phyloP scores from a whole-genome alignment of 2,113 vertebrate species.

The Seriola rivoliana region DNA sequence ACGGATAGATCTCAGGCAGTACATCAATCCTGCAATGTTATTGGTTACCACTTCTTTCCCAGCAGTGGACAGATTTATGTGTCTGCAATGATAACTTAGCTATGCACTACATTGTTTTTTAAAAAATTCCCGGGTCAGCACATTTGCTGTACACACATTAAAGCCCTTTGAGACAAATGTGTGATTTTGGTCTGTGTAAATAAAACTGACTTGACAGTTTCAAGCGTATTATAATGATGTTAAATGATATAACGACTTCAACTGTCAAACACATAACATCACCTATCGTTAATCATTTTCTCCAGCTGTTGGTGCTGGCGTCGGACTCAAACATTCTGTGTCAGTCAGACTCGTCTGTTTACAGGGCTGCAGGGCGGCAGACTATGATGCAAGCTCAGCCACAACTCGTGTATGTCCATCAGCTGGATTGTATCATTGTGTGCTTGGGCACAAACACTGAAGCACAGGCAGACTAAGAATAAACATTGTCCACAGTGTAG shows the following conservation, averaged over 20 bases:
- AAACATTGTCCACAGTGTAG: not conserved
- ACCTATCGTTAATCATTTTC: not conserved
- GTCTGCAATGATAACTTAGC: not conserved
- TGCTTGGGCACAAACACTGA: constrained; percentile 4
- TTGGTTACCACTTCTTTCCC: constrained; percentile 5
- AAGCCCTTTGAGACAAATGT: not conserved
- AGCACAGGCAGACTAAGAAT: not conserved
- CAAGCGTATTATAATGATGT: not conserved
- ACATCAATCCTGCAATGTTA: constrained; percentile 11
- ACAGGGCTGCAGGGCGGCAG: not conserved
- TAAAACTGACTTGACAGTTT: constrained; percentile 2
- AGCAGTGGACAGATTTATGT: constrained; percentile 8
- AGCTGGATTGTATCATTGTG: not conserved
- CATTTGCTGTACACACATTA: not conserved
- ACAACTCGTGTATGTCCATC: constrained; percentile 17
- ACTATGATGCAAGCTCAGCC: constrained; percentile 21
- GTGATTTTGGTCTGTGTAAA: not conserved
- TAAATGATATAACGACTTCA: constrained; percentile 7
- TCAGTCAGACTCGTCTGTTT: constrained; percentile 20
- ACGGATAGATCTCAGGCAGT: constrained; percentile 43
- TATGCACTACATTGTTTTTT: not conserved
- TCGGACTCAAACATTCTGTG: not conserved
- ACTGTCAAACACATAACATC: constrained; percentile 14
- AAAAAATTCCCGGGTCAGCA: not conserved
- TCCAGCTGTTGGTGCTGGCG: not conserved